Evolutionary conservation across 2,888 invertebrate species (phyloP).

Genomic region (Noctua janthe): DNA sequence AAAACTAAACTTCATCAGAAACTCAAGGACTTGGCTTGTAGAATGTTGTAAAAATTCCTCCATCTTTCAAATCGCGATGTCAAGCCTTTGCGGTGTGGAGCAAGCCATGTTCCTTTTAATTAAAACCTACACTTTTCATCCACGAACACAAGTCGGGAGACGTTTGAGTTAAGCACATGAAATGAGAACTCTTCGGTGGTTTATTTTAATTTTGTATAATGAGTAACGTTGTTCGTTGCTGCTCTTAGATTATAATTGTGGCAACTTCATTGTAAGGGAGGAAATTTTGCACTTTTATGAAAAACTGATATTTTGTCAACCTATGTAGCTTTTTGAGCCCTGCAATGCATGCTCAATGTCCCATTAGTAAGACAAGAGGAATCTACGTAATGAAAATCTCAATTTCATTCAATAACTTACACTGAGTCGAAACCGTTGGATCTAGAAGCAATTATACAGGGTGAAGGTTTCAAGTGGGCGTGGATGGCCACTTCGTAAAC

Average conservation of each 20-base stretch:
- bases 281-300: neutral
- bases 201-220: constrained; percentile 40
- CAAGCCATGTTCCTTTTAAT: constrained; percentile 62
- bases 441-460: neutral
- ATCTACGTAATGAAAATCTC: neutral
- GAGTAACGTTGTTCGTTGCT: constrained; percentile 33
- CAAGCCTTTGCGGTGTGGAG: constrained; percentile 38
- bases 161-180: constrained; percentile 40
- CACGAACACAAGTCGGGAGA: constrained; percentile 1
- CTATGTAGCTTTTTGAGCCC: neutral
- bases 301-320: neutral
- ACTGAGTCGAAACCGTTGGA: neutral
- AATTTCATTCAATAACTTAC: neutral
- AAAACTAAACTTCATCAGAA: constrained; percentile 32
- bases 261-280: neutral
- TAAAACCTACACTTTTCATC: constrained; percentile 57
- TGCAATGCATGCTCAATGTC: neutral
- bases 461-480: too few relatives aligned
- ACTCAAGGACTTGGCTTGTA: neutral
- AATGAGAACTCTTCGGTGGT: constrained; percentile 19
- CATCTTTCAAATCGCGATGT: constrained; percentile 35
- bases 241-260: constrained; percentile 31
- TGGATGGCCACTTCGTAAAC: too few relatives aligned
- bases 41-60: constrained; percentile 36
- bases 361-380: neutral